Evolutionary conservation across 2,113 vertebrate genomes (phyloP).

Genomic region (Myotis davidii): DNA sequence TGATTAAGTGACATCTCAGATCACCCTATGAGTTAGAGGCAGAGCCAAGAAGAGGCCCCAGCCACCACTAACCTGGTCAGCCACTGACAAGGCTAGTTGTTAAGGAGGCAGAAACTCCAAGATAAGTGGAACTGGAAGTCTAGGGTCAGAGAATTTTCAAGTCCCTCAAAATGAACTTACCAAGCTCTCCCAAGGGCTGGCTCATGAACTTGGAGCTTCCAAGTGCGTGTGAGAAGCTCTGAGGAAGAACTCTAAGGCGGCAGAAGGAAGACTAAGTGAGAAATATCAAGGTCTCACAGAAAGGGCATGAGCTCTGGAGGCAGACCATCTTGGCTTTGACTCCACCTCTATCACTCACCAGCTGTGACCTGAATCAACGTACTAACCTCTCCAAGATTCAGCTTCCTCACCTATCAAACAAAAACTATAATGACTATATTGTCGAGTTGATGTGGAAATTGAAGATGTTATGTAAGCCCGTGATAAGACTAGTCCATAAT

Average conservation of each 20-base stretch:
- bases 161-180: neutral
- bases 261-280: neutral
- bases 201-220: slow-evolving; percentile 9
- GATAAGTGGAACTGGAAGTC: neutral
- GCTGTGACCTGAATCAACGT: neutral
- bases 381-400: neutral
- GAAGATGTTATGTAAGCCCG: neutral
- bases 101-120: neutral
- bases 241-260: neutral
- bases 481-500: neutral
- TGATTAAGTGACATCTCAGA: neutral
- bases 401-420: neutral
- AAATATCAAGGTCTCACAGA: neutral
- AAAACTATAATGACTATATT: neutral
- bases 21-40: neutral
- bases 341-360: neutral
- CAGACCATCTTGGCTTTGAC: neutral
- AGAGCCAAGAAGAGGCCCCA: neutral
- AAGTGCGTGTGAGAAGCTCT: neutral
- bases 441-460: neutral
- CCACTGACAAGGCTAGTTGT: neutral
- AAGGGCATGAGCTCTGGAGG: neutral
- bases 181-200: neutral
- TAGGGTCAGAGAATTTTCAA: slow-evolving; percentile 9
- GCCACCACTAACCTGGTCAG: neutral